phyloP scores from a whole-genome alignment of 2,797 vertebrate species.

The Helostoma temminkii region DNA sequence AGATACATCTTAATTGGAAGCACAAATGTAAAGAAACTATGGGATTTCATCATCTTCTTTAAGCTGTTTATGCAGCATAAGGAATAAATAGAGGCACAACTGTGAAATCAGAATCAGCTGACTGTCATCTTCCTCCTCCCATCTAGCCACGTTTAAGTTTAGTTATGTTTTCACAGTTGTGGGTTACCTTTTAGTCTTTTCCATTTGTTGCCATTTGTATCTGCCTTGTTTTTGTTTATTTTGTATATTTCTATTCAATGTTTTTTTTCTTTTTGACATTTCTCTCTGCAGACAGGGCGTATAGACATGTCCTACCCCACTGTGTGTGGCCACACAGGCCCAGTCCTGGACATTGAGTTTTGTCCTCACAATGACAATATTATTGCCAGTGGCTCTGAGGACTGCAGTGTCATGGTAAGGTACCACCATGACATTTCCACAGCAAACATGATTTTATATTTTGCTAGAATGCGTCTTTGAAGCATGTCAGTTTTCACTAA shows the following conservation, averaged over 20 bases:
- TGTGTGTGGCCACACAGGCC: constrained; percentile 92
- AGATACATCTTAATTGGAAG: neutral
- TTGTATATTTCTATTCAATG: neutral
- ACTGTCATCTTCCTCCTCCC: constrained; percentile 32
- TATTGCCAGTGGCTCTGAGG: constrained; percentile 93
- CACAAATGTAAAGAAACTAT: neutral
- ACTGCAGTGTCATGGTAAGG: constrained; percentile 91
- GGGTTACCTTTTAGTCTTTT: neutral
- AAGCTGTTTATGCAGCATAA: constrained; percentile 61
- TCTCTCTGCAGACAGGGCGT: constrained; percentile 86
- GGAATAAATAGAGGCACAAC: constrained; percentile 60
- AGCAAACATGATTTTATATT: neutral
- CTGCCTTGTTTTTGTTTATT: neutral
- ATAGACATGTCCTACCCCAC: constrained; percentile 91
- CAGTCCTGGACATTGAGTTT: constrained; percentile 92
- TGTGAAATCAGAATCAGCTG: constrained; percentile 68
- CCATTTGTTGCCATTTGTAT: neutral
- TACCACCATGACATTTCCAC: neutral
- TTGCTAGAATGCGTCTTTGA: neutral
- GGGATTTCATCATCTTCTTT: constrained; percentile 29
- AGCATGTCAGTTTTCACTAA: neutral
- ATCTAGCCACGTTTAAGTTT: constrained; percentile 2
- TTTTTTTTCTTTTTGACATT: neutral
- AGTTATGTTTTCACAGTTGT: neutral
- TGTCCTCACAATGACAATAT: constrained; percentile 95